A percentile compares a stretch with the other conserved stretches of the same genome.
These are phyloP conservation scores for Drosophila pallidifrons DNA, from an alignment of 1,140 invertebrate species.

Conservation along the genomic window DNA sequence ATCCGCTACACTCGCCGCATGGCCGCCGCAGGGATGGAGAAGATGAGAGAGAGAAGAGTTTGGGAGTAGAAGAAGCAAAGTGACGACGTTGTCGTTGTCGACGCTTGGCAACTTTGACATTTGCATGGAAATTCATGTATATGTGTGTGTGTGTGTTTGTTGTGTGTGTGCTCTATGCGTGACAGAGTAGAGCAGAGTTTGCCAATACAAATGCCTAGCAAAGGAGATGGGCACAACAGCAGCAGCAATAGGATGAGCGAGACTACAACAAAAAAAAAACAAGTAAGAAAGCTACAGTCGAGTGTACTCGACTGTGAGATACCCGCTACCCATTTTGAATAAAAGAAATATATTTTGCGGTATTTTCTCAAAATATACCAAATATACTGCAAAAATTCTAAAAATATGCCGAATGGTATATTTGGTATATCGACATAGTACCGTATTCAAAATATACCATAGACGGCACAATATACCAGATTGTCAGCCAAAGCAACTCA, in stretches of 20 bases:
- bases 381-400: too few relatives aligned
- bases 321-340: too few relatives aligned
- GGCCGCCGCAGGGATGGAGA: slow-evolving; percentile 13
- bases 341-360: too few relatives aligned
- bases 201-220: slow-evolving; percentile 34
- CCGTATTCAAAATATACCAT: too few relatives aligned
- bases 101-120: slow-evolving; percentile 51
- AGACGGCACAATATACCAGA: too few relatives aligned
- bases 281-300: too few relatives aligned
- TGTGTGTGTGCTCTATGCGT: slow-evolving; percentile 21
- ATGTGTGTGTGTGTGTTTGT: slow-evolving; percentile 13
- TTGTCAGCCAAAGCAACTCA: too few relatives aligned
- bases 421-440: too few relatives aligned
- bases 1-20: slow-evolving; percentile 46
- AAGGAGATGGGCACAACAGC: neutral
- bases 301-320: too few relatives aligned
- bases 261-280: slow-evolving; percentile 28
- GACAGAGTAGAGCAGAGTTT: slow-evolving; percentile 26
- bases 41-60: neutral
- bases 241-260: neutral
- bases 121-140: slow-evolving; percentile 37
- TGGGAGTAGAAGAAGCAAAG: slow-evolving; percentile 32
- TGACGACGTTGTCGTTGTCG: slow-evolving; percentile 38
- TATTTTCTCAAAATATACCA: too few relatives aligned
- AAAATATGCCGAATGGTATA: too few relatives aligned